Conservation (phyloP, 2,888 invertebrate species). For the Trichogramma dendrolimi region DNA sequence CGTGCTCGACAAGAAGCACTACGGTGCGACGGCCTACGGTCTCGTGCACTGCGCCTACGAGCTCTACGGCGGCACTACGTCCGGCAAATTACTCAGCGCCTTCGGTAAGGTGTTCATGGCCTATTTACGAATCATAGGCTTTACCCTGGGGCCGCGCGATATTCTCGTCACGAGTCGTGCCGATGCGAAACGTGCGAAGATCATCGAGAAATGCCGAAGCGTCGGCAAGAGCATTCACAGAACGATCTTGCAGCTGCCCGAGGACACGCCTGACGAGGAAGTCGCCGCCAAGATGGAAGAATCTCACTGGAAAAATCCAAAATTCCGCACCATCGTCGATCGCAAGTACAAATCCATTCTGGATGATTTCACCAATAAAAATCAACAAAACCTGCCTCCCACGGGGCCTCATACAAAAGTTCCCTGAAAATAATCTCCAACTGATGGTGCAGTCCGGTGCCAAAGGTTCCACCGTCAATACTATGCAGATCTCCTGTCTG, state of each 20-base stretch:
- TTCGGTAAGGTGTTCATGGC: slow-evolving; percentile 89
- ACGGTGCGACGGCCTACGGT: slow-evolving; percentile 91
- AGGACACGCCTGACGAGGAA: slow-evolving; percentile 57
- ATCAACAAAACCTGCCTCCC: slow-evolving; percentile 86
- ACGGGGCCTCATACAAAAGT: slow-evolving; percentile 77
- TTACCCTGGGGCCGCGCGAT: slow-evolving; percentile 92
- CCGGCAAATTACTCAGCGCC: slow-evolving; percentile 77
- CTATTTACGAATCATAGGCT: slow-evolving; percentile 86
- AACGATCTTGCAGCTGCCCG: slow-evolving; percentile 67
- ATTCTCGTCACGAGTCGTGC: slow-evolving; percentile 77
- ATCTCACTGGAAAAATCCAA: slow-evolving; percentile 66
- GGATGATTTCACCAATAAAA: slow-evolving; percentile 81
- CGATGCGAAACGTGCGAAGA: slow-evolving; percentile 66
- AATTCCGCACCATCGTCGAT: slow-evolving; percentile 76
- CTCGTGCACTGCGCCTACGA: slow-evolving; percentile 93
- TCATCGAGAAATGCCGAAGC: slow-evolving; percentile 63
- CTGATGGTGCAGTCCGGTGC: slow-evolving; percentile 98
- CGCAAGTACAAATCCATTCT: slow-evolving; percentile 77
- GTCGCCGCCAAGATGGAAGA: slow-evolving; percentile 68
- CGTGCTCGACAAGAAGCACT: slow-evolving; percentile 93
- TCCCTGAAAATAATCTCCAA: slow-evolving; percentile 95
- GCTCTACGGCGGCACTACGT: slow-evolving; percentile 85
- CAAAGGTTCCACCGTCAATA: slow-evolving; percentile 96
- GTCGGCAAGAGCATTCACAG: slow-evolving; percentile 49
- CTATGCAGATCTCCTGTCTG: slow-evolving; percentile 96